A percentile compares a stretch with the other conserved stretches of the same genome.
Conservation (phyloP, 1,140 invertebrate species). For the Carcinoscorpius rotundicauda region DNA sequence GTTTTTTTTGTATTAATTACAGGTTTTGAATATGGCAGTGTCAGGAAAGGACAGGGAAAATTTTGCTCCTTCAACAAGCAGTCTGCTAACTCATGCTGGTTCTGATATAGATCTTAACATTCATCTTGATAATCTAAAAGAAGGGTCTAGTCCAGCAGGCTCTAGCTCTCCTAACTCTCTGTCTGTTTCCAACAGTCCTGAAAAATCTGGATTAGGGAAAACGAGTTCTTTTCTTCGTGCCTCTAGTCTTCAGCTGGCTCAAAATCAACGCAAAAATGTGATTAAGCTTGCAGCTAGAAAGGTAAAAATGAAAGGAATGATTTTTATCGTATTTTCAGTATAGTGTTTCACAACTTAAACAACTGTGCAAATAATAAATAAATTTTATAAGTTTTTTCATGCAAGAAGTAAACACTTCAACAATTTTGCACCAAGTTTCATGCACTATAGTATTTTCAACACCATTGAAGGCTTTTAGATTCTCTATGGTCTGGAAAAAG, state of each 20-base stretch:
- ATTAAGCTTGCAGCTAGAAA: slow-evolving; percentile 53
- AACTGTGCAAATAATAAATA: too few species aligned
- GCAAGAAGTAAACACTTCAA: too few species aligned
- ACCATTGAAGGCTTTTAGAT: too few species aligned
- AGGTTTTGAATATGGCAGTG: slow-evolving; percentile 37
- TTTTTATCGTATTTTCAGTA: too few species aligned
- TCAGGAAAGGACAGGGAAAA: slow-evolving; percentile 28
- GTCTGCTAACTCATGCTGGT: slow-evolving; percentile 22
- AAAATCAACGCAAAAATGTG: not conserved
- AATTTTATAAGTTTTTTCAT: too few species aligned
- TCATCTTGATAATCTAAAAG: slow-evolving; percentile 48
- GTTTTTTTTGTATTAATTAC: slow-evolving; percentile 5
- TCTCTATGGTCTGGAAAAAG: too few species aligned
- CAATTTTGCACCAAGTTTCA: too few species aligned
- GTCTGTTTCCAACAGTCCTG: not conserved
- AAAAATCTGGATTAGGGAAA: not conserved
- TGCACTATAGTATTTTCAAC: too few species aligned
- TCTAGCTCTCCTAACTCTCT: slow-evolving; percentile 1
- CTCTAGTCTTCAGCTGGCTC: not conserved
- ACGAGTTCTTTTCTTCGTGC: not conserved
- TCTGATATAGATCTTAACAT: slow-evolving; percentile 56
- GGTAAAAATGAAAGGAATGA: slow-evolving; percentile 26
- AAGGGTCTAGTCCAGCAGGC: slow-evolving; percentile 15
- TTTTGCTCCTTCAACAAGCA: slow-evolving; percentile 15
- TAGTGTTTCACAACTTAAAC: too few species aligned